Conservation (phyloP, 2,113 vertebrate species). For the Rhombomys opimus region DNA sequence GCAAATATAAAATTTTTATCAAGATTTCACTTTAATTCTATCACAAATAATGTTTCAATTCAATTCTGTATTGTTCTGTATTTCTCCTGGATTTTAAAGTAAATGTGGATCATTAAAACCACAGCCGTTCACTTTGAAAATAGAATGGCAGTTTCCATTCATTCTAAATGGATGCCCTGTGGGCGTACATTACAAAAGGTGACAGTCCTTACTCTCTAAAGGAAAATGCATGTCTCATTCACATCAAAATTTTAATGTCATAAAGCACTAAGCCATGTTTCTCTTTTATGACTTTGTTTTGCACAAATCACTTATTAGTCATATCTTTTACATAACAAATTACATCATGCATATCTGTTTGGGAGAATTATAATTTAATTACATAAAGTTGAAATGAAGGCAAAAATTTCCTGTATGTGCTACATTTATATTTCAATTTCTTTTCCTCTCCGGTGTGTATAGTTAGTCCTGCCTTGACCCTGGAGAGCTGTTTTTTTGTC, state of each 20-base stretch:
- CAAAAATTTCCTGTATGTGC: constrained; percentile 10
- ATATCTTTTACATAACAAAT: constrained; percentile 56
- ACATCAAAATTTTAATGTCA: constrained; percentile 40
- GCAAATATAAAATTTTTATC: not conserved
- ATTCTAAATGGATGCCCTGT: constrained; percentile 84
- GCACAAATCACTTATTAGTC: constrained; percentile 42
- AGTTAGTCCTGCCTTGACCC: constrained; percentile 56
- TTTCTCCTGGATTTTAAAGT: constrained; percentile 15
- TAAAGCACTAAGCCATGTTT: constrained; percentile 19
- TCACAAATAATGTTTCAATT: not conserved
- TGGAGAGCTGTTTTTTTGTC: constrained; percentile 40
- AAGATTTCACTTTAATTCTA: constrained; percentile 29
- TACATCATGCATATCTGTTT: constrained; percentile 23
- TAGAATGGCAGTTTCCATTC: constrained; percentile 80
- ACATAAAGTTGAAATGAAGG: constrained; percentile 57
- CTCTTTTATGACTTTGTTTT: constrained; percentile 50
- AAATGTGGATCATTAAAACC: constrained; percentile 57
- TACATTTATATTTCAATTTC: constrained; percentile 48
- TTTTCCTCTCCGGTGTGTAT: constrained; percentile 9
- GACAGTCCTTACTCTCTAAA: constrained; percentile 82
- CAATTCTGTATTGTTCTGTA: not conserved
- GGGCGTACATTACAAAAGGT: constrained; percentile 84
- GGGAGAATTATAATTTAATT: constrained; percentile 41
- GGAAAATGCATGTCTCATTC: constrained; percentile 72
- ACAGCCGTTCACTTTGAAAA: constrained; percentile 76